Conservation (phyloP, 2,888 invertebrate species). For the Nebria brevicollis region DNA sequence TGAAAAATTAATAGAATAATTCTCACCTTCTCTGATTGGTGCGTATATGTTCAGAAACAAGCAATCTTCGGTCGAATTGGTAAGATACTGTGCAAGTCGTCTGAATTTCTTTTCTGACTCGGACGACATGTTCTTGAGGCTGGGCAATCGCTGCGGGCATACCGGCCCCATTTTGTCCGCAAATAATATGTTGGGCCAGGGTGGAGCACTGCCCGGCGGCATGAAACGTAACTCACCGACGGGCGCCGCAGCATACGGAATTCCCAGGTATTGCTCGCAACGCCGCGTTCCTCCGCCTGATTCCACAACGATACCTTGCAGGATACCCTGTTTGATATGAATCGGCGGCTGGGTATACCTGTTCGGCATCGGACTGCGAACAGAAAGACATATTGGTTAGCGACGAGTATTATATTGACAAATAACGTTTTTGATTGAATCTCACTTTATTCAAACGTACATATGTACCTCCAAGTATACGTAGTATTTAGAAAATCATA, state of each 20-base stretch:
- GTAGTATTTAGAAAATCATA: too few species aligned
- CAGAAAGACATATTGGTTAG: background rate
- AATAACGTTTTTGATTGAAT: too few species aligned
- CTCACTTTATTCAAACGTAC: too few species aligned
- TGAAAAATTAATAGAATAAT: background rate
- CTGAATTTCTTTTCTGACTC: slow-evolving; percentile 78
- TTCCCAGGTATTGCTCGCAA: slow-evolving; percentile 80
- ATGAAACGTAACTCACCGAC: slow-evolving; percentile 81
- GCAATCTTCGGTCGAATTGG: slow-evolving; percentile 85
- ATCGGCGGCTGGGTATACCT: slow-evolving; percentile 63
- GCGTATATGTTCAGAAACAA: slow-evolving; percentile 92
- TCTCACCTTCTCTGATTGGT: slow-evolving; percentile 80
- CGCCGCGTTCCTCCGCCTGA: slow-evolving; percentile 71
- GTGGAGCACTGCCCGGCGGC: slow-evolving; percentile 73
- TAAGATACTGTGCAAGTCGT: slow-evolving; percentile 76
- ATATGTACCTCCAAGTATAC: too few species aligned
- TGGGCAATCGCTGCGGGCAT: slow-evolving; percentile 85
- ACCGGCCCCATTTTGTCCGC: slow-evolving; percentile 81
- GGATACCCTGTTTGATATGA: slow-evolving; percentile 73
- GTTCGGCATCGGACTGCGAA: slow-evolving; percentile 24
- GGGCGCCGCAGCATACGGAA: slow-evolving; percentile 86
- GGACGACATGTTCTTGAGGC: slow-evolving; percentile 71
- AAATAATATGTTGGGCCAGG: slow-evolving; percentile 77
- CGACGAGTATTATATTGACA: too few species aligned
- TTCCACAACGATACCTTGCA: slow-evolving; percentile 75